Conservation (phyloP, 1,140 invertebrate genomes). For the Saxidomus purpurata region DNA sequence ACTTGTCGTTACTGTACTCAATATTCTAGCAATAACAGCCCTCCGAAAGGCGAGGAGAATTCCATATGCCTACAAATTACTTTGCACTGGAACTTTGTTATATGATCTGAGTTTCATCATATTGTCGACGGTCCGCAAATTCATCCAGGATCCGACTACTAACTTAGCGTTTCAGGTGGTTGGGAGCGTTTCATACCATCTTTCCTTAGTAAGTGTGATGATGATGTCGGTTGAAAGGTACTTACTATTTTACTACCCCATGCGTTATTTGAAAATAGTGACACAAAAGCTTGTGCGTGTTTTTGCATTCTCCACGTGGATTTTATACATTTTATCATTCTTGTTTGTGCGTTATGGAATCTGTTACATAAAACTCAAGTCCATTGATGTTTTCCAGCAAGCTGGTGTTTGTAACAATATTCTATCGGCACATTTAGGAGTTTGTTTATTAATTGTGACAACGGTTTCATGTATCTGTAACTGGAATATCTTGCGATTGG, state of each 20-base stretch:
- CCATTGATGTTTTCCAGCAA: not conserved
- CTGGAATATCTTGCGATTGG: not conserved
- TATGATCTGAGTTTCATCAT: not conserved
- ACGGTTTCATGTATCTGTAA: not conserved
- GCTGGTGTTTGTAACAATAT: slow-evolving; percentile 4
- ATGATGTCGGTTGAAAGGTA: slow-evolving; percentile 9
- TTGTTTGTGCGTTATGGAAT: not conserved
- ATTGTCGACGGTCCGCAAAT: not conserved
- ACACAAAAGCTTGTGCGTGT: not conserved
- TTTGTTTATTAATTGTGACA: not conserved
- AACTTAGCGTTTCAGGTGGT: not conserved
- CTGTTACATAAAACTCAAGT: not conserved
- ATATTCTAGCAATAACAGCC: not conserved
- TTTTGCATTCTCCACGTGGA: not conserved
- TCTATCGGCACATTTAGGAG: not conserved
- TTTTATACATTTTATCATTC: not conserved
- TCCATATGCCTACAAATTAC: not conserved
- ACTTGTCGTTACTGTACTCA: not conserved
- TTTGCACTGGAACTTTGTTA: not conserved
- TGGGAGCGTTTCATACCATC: not conserved
- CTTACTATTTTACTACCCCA: not conserved
- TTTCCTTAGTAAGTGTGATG: not conserved
- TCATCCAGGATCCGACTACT: not conserved
- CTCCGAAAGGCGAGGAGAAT: not conserved
- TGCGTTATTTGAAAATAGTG: not conserved